Evolutionary conservation across 1,140 invertebrate genomes (phyloP), one percentile per base, ranked within the genome.

Genomic region (Anastrepha obliqua): DNA sequence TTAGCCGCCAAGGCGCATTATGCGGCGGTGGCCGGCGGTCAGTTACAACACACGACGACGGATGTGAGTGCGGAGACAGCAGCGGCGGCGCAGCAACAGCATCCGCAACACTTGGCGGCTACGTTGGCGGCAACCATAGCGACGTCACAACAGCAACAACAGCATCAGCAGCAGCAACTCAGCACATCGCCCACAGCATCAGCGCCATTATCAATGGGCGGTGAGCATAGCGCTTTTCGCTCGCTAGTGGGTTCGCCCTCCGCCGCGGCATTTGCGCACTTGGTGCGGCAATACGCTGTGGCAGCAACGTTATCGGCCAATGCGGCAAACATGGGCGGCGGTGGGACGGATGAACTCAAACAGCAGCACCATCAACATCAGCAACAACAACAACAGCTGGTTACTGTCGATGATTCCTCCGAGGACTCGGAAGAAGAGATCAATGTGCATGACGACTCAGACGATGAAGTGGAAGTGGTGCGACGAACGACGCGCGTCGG

Each of bases 171-270:
- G 17, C 81, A 86, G 62, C 85, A 81, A 70, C 29, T 87, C 60
- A 92, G 65, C 55, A 85, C 88, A 87, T 88, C 87, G 85, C 88
- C 87, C 78, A 90, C 89, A 88, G 87, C 89, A 89, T 90, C 85
- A 90, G 89, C 85, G 89, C 90, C 87, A 87, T 89, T 93, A 81
- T 91, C 91, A 86, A 97, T 97, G 96, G 97, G 96, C 90, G 97
- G 97, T 90, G 97, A 97, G 93, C 96, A 97, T 94, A 97, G 96
- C 92, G 97, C 97, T 9, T 98, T 97, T 92, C 96, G 96, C 85
- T 95, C 92, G 95, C 95, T 96, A 89, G 94, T 95, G 89, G 93
- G 95, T 90, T 86, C 92, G 51, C 89, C 93, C 78, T 90, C 93
- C 44, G 91, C 91, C 65, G 88, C 93, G 90, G 93, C 94, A 92